A percentile compares a stretch with the other conserved stretches of the same genome.
Conservation (phyloP, 2,888 invertebrate species). For the Agriotes lineatus region DNA sequence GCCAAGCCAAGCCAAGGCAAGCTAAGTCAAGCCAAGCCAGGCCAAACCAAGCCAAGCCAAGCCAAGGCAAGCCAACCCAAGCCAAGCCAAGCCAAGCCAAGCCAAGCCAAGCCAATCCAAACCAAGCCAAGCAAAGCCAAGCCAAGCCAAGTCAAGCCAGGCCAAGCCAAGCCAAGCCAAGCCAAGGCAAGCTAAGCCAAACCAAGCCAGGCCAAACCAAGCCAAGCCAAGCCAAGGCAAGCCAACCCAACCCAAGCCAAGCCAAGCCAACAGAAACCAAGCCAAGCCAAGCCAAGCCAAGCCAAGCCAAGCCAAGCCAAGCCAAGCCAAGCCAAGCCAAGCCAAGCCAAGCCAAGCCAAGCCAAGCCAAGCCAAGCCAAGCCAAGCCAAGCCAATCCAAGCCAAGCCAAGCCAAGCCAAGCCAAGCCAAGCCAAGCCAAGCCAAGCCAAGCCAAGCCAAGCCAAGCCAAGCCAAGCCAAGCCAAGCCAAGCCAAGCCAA, state of each 20-base stretch:
- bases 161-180: constrained; percentile 1
- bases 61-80: neutral
- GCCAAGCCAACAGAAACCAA: too few relatives aligned
- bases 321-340: too few relatives aligned
- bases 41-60: neutral
- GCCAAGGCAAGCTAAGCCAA: neutral
- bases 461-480: constrained; percentile 1
- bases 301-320: too few relatives aligned
- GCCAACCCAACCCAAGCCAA: too few relatives aligned
- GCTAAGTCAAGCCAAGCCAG: constrained; percentile 1
- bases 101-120: neutral
- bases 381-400: too few relatives aligned
- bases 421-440: neutral
- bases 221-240: neutral
- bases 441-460: constrained; percentile 1
- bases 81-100: neutral
- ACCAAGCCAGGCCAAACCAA: neutral
- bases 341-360: too few relatives aligned
- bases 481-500: neutral
- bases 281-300: too few relatives aligned
- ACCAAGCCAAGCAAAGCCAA: neutral
- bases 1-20: neutral
- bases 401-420: neutral
- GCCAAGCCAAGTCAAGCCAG: neutral
- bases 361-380: too few relatives aligned